phyloP scores from a whole-genome alignment of 1,140 invertebrate genomes.

The Thaumetopoea pityocampa region DNA sequence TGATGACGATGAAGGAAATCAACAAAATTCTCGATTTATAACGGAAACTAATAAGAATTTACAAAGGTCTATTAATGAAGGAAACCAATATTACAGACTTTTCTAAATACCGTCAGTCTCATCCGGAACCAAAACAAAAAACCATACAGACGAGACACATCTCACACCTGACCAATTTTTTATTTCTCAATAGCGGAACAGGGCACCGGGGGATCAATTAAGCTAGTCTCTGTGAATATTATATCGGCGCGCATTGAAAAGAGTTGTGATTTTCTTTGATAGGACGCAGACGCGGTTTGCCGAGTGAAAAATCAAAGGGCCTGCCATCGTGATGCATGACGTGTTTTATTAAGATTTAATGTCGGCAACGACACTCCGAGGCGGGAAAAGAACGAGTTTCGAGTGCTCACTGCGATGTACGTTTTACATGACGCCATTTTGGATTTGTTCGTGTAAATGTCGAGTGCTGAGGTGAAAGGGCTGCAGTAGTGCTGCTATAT shows the following conservation, averaged over 20 bases:
- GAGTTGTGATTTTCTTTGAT: slow-evolving; percentile 76
- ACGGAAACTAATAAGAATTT: no score
- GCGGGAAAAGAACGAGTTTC: slow-evolving; percentile 74
- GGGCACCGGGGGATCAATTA: slow-evolving; percentile 63
- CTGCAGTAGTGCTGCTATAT: no score
- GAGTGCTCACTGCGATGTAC: slow-evolving; percentile 62
- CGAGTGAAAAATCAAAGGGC: slow-evolving; percentile 73
- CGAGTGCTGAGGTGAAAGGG: slow-evolving; percentile 31
- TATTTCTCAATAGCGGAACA: slow-evolving; percentile 35
- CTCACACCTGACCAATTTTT: slow-evolving; percentile 19
- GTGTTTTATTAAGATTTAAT: slow-evolving; percentile 75
- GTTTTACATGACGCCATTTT: slow-evolving; percentile 70
- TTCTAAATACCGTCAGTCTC: no score
- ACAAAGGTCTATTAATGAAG: no score
- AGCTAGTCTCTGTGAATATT: slow-evolving; percentile 67
- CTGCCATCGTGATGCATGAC: slow-evolving; percentile 66
- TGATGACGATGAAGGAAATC: no score
- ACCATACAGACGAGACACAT: slow-evolving; percentile 11
- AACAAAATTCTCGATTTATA: no score
- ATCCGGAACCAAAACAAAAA: no score
- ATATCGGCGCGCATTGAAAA: slow-evolving; percentile 74
- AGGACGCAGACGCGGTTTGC: slow-evolving; percentile 67
- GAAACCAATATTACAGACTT: no score
- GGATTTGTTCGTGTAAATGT: slow-evolving; percentile 47
- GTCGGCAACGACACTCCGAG: slow-evolving; percentile 70